Conservation (phyloP, 2,113 vertebrate species). For the Atractosteus spatula region DNA sequence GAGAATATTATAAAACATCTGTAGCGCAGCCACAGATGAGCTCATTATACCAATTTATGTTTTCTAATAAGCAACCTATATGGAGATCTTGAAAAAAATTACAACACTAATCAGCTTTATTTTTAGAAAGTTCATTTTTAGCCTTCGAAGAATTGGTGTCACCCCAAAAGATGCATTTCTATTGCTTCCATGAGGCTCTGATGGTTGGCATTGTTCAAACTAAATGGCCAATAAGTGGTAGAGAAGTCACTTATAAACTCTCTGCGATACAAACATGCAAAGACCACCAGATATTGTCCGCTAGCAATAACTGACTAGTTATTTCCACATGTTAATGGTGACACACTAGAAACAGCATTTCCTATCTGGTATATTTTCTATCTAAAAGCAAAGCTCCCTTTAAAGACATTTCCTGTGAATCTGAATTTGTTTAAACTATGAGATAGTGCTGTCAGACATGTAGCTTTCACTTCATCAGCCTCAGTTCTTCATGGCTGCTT, state of each 20-base stretch:
- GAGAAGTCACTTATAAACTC: neutral
- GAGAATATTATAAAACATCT: too few relatives aligned
- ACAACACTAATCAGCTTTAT: too few relatives aligned
- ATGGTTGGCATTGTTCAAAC: too few relatives aligned
- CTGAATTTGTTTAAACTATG: constrained; percentile 4
- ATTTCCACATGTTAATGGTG: neutral
- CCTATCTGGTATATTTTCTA: neutral
- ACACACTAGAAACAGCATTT: neutral
- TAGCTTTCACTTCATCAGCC: constrained; percentile 24
- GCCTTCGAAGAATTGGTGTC: too few relatives aligned
- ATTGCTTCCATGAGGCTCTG: too few relatives aligned
- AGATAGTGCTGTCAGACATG: constrained; percentile 11
- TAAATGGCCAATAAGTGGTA: neutral
- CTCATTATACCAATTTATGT: too few relatives aligned
- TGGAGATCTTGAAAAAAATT: too few relatives aligned
- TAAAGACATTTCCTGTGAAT: constrained; percentile 9
- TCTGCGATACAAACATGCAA: neutral
- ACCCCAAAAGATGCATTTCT: too few relatives aligned
- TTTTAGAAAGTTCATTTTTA: too few relatives aligned
- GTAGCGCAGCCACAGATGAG: too few relatives aligned
- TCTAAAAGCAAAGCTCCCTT: constrained; percentile 3
- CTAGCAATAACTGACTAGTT: neutral
- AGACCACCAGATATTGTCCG: neutral
- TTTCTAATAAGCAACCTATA: too few relatives aligned
- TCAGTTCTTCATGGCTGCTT: neutral